These are phyloP conservation scores for Ranitomeya variabilis DNA, from an alignment of 2,113 vertebrate species.

Conservation along the genomic window DNA sequence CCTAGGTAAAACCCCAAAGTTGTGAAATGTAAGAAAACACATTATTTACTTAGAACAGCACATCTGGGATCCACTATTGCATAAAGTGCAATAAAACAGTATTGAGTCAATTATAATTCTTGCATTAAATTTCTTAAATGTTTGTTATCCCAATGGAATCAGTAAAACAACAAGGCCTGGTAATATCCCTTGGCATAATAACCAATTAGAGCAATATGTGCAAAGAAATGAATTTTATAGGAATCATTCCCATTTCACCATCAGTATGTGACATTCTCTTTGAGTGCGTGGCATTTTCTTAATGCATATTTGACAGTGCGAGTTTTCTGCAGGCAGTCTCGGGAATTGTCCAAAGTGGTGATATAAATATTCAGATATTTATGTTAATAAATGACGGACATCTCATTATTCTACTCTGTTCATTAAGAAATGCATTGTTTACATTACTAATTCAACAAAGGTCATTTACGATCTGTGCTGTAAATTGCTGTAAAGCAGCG, in stretches of 20 bases:
- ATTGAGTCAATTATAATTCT: conserved; percentile 51
- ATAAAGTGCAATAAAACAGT: conserved; percentile 51
- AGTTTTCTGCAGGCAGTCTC: not conserved
- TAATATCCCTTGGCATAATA: conserved; percentile 43
- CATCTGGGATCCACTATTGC: conserved; percentile 31
- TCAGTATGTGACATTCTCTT: conserved; percentile 33
- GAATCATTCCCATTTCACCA: conserved; percentile 21
- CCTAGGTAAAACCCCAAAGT: conserved; percentile 16
- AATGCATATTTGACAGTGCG: conserved; percentile 19
- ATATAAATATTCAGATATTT: conserved; percentile 16
- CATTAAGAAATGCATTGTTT: not conserved
- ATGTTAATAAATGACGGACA: not conserved
- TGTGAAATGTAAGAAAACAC: conserved; percentile 30
- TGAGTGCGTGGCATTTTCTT: conserved; percentile 41
- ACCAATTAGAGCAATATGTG: conserved; percentile 45
- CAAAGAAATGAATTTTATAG: conserved; percentile 43
- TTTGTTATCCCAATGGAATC: conserved; percentile 28
- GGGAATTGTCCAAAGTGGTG: not conserved
- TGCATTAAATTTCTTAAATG: conserved; percentile 48
- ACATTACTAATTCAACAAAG: not conserved
- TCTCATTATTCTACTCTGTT: not conserved
- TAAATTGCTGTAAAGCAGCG: not conserved
- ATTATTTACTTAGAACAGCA: conserved; percentile 55
- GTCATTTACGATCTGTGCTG: not conserved
- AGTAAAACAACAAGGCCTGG: conserved; percentile 22